Evolutionary conservation across 2,113 vertebrate species (phyloP), one percentile per base, ranked within the genome.

Genomic region (Dromaius novaehollandiae): DNA sequence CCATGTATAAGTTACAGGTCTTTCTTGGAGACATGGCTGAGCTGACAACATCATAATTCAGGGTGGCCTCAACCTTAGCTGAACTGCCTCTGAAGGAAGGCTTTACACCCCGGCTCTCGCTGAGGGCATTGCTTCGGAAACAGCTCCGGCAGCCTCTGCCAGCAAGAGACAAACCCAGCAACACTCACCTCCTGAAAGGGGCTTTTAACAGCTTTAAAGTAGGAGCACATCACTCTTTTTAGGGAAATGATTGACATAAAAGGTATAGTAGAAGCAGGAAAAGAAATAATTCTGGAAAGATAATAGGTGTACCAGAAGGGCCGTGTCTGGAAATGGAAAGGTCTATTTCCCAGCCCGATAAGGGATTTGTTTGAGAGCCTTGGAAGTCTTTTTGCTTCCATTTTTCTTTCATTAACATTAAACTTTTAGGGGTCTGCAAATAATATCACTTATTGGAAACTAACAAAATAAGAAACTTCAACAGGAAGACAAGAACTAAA

Each of bases 371-470:
- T 7, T 63, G 64, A 84, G 46, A 77, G 68, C 16, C 5, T 87
- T 85, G 44, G 28, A 95, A 91, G 44, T 20, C 9, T 89, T 92
- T 90, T 46, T 79, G 42, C 22, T 84, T 95, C 68, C 4, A 28
- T 82, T 92, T 86, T 95, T 85, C 74, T 79, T 87, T 71, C 36
- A 66, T 76, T 90, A 89, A 79, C 90, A 85, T 50, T 8, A 89
- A 82, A 65, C 14, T 53, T 88, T 38, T 9, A 71, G 30, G 15
- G 46, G 78, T 90, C n/a, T 86, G 34, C 14, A 82, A 84, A 66
- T 66, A 86, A 5, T 28, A 70, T 20, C 2, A 38, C 9, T 26
- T 88, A 69, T 70, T 58, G 19, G 48, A 91, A 94, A 70, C 5
- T 70, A 68, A 40, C 74, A n/a, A 69, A 78, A 46, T 48, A 28